phyloP scores from a whole-genome alignment of 1,140 invertebrate genomes.

The Brachionus koreanus region DNA sequence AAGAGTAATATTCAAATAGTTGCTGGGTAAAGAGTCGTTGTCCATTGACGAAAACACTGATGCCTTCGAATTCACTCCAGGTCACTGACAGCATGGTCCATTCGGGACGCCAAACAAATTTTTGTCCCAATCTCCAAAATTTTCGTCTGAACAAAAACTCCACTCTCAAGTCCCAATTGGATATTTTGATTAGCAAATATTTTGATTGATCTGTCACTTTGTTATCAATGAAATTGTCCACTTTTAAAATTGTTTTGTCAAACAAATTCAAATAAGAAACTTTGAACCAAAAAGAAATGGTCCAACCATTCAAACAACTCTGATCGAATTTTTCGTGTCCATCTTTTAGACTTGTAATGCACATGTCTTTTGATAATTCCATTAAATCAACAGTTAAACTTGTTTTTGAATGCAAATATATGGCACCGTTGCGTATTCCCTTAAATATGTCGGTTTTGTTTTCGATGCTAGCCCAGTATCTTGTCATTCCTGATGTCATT shows the following conservation, averaged over 20 bases:
- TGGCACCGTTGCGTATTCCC: constrained; percentile 3
- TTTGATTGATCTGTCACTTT: not conserved
- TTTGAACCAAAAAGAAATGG: constrained; percentile 30
- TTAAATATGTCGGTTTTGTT: constrained; percentile 40
- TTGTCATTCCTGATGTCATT: not conserved
- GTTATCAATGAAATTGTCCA: not conserved
- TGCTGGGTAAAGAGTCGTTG: not conserved
- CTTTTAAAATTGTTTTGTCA: constrained; percentile 36
- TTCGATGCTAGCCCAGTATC: not conserved
- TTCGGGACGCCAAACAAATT: not conserved
- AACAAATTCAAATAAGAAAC: constrained; percentile 34
- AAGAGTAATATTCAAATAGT: constrained; percentile 29
- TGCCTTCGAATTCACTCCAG: constrained; percentile 31
- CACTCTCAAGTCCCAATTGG: constrained; percentile 9
- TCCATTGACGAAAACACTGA: constrained; percentile 30
- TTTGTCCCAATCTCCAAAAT: not conserved
- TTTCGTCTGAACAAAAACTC: constrained; percentile 29
- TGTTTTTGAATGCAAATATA: constrained; percentile 39
- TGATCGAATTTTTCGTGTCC: not conserved
- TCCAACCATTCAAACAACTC: constrained; percentile 5
- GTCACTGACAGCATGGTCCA: constrained; percentile 36
- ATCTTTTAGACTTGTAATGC: not conserved
- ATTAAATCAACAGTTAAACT: not conserved
- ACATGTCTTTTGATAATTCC: not conserved
- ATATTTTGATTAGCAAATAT: constrained; percentile 14